Base-by-base conservation (phyloP, 2,797 vertebrate genomes). In the Phaenicophaeus curvirostris region DNA sequence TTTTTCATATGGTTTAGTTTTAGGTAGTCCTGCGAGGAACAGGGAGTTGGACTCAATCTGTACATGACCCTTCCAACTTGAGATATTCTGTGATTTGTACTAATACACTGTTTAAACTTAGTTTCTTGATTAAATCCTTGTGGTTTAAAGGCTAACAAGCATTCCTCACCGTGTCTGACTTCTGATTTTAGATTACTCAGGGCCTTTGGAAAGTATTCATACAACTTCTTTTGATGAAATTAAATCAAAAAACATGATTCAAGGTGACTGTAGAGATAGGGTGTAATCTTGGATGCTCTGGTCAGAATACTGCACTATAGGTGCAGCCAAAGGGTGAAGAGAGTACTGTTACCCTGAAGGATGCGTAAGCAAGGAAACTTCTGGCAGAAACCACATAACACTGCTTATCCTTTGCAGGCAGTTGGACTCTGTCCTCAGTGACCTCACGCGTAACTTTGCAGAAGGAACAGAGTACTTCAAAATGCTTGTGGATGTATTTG, bases 381-480 rank as follows among this genome's bases (percentile, higher is more conserved):
- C 1, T 10, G 18, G 28, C n/a, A 78, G 58, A 62, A 62, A 11
- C 3, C 42, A 24, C 20, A 51, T 63, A 24, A 54, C 21, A 3
- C 10, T 61, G 31, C 23, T 94, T 68, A 6, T 66, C 48, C 80
- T 96, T 80, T 96, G 54, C 89, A 98, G 98, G 87, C 98, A 98
- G 87, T 77, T 99, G 82, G 99, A 99, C 96, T 98, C 97, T 13
- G 99, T 99, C 46, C 98, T 99, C 21, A 93, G 98, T 68, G 99
- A 99, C 95, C 98, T 99, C 85, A 99, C 99, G 5, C 98, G 98
- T 66, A 99, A 99, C 97, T 99, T 99, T 73, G 99, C 99, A 0
- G 99, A 99, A 94, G 99, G 99, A 61, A 99, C 99, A 0, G 99
- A 99, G 91, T 99, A 99, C 95, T 99, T 99, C 97, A 99, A 99